phyloP scores from a whole-genome alignment of 2,113 vertebrate genomes.

The Gymnogyps californianus region DNA sequence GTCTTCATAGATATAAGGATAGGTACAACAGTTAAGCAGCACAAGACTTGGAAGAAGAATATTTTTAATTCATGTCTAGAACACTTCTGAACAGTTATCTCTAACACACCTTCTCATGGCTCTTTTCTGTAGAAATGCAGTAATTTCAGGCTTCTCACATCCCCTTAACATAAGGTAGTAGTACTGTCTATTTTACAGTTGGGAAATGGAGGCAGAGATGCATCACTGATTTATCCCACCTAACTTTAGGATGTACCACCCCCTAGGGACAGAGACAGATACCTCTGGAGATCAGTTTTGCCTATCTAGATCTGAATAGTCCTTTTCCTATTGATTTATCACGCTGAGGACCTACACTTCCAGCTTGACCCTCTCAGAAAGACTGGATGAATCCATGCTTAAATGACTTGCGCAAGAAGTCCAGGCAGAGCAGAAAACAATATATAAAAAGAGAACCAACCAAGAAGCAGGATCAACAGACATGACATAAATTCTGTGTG shows the following conservation, averaged over 20 bases:
- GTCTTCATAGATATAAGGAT: neutral
- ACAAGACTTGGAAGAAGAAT: neutral
- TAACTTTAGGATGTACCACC: neutral
- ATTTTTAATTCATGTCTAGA: neutral
- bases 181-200: neutral
- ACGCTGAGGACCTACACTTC: neutral
- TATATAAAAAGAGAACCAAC: neutral
- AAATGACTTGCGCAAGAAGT: neutral
- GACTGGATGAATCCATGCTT: neutral
- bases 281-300: neutral
- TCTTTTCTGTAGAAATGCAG: neutral
- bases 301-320: neutral
- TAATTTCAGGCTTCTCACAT: neutral
- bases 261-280: neutral
- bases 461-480: neutral
- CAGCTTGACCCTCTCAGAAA: neutral
- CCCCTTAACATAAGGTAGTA: neutral
- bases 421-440: neutral
- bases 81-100: neutral
- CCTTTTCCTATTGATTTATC: neutral
- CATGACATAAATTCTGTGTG: accelerated
- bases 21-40: neutral
- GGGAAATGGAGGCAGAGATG: neutral
- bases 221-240: neutral
- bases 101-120: neutral